These are phyloP conservation scores for Caenorhabditis macrosperma DNA, from an alignment of 2,888 invertebrate genomes.

Conservation along the genomic window DNA sequence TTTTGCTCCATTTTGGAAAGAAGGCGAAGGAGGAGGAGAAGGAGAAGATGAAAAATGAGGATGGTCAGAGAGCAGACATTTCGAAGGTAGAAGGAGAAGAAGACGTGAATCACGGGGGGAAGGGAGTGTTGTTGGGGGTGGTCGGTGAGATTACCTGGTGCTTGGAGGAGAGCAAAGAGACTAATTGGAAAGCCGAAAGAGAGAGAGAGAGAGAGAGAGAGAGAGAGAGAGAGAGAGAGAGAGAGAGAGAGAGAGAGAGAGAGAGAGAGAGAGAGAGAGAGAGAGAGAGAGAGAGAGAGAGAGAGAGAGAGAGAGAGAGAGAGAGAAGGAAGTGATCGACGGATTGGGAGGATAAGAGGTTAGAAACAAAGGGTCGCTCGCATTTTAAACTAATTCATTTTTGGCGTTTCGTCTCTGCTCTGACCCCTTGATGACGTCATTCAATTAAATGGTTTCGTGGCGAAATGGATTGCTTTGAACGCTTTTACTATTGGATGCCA, in stretches of 20 bases:
- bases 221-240: not conserved
- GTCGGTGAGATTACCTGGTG: not conserved
- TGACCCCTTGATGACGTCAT: slow-evolving; percentile 20
- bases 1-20: not conserved
- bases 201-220: not conserved
- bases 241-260: not conserved
- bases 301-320: too few relatives aligned
- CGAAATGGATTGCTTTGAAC: too few relatives aligned
- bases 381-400: slow-evolving; percentile 24
- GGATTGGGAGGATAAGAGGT: too few relatives aligned
- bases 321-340: too few relatives aligned
- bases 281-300: too few relatives aligned
- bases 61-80: not conserved
- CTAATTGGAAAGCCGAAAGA: not conserved
- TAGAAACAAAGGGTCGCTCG: too few relatives aligned
- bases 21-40: not conserved
- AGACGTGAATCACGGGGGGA: not conserved
- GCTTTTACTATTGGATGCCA: too few relatives aligned
- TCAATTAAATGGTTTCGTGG: not conserved
- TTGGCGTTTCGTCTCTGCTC: not conserved
- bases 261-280: not conserved
- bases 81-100: not conserved
- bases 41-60: not conserved
- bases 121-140: not conserved
- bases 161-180: not conserved